Percentiles rank a stretch among this genome's conserved stretches.
Evolutionary conservation across 1,140 invertebrate genomes (phyloP).

Genomic region (Hetaerina americana): DNA sequence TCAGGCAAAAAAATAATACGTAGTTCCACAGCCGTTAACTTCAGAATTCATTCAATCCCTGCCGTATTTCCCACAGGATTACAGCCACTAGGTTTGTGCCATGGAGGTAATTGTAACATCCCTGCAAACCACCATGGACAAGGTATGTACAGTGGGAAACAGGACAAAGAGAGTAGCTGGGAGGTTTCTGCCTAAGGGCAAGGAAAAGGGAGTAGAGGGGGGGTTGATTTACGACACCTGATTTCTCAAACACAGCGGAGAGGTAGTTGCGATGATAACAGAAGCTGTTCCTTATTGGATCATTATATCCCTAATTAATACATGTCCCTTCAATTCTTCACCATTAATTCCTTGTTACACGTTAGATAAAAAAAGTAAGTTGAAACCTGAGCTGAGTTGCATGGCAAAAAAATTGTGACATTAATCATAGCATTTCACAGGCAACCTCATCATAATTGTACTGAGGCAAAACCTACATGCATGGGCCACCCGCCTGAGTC

Average conservation of each 20-base stretch:
- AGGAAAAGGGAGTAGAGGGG: neutral
- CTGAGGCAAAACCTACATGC: neutral
- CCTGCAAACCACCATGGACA: neutral
- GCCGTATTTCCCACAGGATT: neutral
- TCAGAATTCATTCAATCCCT: neutral
- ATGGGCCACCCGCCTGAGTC: neutral
- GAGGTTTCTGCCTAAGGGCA: neutral
- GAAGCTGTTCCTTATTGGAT: neutral
- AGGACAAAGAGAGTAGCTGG: neutral
- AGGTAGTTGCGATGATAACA: neutral
- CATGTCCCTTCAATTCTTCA: neutral
- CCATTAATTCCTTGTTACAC: neutral
- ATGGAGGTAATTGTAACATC: neutral
- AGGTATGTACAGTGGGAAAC: neutral
- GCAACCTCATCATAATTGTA: neutral
- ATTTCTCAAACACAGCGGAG: neutral
- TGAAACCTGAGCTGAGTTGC: neutral
- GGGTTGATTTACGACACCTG: neutral
- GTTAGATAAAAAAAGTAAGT: neutral
- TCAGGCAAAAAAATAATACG: neutral
- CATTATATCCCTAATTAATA: constrained; percentile 1
- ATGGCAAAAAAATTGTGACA: neutral
- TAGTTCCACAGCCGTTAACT: neutral
- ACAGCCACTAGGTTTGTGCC: neutral
- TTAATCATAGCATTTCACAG: neutral